Evolutionary conservation across 1,140 invertebrate genomes (phyloP), one percentile per base, ranked within the genome.

Genomic region (Eciton burchellii): DNA sequence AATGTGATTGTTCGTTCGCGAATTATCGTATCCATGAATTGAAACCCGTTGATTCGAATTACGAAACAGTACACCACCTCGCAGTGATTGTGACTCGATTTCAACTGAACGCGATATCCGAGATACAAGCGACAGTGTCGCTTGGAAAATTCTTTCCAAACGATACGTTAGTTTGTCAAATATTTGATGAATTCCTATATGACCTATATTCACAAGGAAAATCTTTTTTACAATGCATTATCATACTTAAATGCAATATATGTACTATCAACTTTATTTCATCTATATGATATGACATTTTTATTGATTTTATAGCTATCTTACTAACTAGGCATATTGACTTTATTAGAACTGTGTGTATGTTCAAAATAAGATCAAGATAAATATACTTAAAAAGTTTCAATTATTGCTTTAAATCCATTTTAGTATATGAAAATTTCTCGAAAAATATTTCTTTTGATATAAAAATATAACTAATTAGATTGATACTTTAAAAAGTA

Each of bases 41-140:
- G 63, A 86, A 66, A 68, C 73, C 68, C 71, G 77, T 74, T 82
- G 84, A 89, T 89, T 89, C 60, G 76, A 88, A 89, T 88, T 89
- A 79, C 82, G 81, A 73, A 83, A 89, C 86, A 88, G 87, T 83
- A 84, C 88, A 89, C 87, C 83, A 76, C 81, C 29, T 21, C 59
- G 54, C 62, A 47, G 79, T 63, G 45, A 52, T 85, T 54, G 81
- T 76, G 62, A 68, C 72, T 87, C 86, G 84, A 76, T 74, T 83
- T 72, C 73, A 76, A 6, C 45, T 73, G 59, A 83, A 76, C 66
- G 60, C 81, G 90, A 71, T 82, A 89, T 57, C 79, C 79, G 90
- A 90, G 73, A 81, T 70, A 19, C 26, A 29, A 66, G 62, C 74
- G 57, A 88, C 86, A 87, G 14, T 87, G 86, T 87, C 74, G 85